These are phyloP conservation scores for Sphaerophoria rueppellii DNA, from an alignment of 2,888 invertebrate species.

Conservation along the genomic window DNA sequence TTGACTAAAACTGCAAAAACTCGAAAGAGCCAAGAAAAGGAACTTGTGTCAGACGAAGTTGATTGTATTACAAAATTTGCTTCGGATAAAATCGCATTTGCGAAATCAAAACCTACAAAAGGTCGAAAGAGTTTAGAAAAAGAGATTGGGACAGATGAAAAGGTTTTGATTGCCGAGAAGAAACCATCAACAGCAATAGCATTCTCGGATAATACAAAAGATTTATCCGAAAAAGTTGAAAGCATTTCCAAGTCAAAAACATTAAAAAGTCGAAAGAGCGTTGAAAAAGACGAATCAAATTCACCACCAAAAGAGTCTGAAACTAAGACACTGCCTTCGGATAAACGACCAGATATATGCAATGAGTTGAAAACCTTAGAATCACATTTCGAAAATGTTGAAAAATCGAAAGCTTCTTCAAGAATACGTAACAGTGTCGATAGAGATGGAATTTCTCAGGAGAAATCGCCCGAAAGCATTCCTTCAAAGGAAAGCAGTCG, in stretches of 20 bases:
- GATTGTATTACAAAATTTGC: not conserved
- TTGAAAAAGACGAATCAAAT: conserved; percentile 2
- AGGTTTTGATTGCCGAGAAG: not conserved
- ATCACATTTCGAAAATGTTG: conserved; percentile 12
- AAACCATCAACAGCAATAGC: conserved; percentile 3
- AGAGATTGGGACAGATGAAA: not conserved
- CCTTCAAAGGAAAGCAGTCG: not conserved
- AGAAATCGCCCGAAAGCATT: conserved; percentile 5
- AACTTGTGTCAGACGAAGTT: not conserved
- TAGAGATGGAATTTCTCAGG: not conserved
- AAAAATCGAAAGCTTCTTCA: not conserved
- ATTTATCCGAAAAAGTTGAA: too few relatives aligned
- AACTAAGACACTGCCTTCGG: not conserved
- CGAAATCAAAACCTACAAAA: not conserved
- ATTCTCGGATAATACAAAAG: too few relatives aligned
- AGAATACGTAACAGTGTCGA: conserved; percentile 17
- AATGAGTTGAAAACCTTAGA: conserved; percentile 6
- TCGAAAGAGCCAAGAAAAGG: not conserved
- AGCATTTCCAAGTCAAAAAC: not conserved
- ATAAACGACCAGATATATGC: not conserved
- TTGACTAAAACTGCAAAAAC: not conserved
- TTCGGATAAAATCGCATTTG: not conserved
- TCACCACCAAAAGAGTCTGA: not conserved
- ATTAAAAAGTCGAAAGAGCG: conserved; percentile 6
- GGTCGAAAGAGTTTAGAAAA: conserved; percentile 14